These are phyloP conservation scores for Gnathonemus longibarbis DNA, from an alignment of 2,113 vertebrate genomes.

Conservation along the genomic window DNA sequence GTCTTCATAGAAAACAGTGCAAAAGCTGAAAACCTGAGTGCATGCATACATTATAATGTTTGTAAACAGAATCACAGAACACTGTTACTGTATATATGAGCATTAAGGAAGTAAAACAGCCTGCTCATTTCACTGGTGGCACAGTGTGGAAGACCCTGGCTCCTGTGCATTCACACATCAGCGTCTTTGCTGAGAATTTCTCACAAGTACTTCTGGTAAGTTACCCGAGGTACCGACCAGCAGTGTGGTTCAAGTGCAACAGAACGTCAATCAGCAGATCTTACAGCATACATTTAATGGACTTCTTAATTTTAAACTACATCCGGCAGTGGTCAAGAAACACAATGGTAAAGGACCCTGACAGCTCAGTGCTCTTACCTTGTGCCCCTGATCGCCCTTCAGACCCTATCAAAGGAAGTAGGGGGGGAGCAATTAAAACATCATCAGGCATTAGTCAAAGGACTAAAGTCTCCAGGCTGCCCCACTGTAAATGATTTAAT, in stretches of 20 bases:
- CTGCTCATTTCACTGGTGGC: background rate
- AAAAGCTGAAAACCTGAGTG: background rate
- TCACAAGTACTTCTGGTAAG: background rate
- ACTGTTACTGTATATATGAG: background rate
- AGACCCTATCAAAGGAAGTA: slow-evolving; percentile 39
- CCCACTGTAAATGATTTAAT: background rate
- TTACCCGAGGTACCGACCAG: background rate
- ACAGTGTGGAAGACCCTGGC: background rate
- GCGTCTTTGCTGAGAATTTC: background rate
- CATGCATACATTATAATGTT: background rate
- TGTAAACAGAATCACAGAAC: background rate
- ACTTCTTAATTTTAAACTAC: background rate
- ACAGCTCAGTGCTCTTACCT: slow-evolving; percentile 42
- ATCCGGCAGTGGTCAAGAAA: background rate
- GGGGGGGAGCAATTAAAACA: slow-evolving; percentile 15
- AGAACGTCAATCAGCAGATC: background rate
- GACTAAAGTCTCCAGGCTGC: background rate
- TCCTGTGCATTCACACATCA: background rate
- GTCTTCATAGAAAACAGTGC: background rate
- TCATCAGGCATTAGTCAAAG: background rate
- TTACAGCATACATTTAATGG: background rate
- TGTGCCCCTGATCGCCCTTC: slow-evolving; percentile 47
- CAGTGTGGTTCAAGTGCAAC: background rate
- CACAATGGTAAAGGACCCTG: background rate
- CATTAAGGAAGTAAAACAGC: background rate